Conservation (phyloP, 1,140 invertebrate species). For the Calephelis nemesis region DNA sequence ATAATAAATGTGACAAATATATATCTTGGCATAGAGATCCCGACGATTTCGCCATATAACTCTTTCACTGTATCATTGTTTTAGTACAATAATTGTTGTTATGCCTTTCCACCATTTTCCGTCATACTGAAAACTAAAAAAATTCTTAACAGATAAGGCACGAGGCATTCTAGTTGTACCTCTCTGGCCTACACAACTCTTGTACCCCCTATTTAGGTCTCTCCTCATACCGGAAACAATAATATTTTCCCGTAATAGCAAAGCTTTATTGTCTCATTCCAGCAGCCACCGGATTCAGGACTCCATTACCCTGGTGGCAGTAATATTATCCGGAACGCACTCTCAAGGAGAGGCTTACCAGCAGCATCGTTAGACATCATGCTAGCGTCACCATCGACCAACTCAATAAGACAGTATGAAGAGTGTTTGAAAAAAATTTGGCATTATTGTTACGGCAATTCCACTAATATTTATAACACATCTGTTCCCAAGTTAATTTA, state of each 20-base stretch:
- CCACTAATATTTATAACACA: conserved; percentile 12
- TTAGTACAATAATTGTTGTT: conserved; percentile 24
- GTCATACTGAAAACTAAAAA: conserved; percentile 28
- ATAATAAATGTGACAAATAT: conserved; percentile 30
- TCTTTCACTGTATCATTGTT: conserved; percentile 31
- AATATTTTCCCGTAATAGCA: conserved; percentile 23
- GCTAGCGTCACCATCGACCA: not conserved
- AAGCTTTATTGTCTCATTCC: conserved; percentile 29
- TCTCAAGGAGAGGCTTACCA: conserved; percentile 24
- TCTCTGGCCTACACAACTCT: conserved; percentile 38
- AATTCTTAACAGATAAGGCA: conserved; percentile 36
- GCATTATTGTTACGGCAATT: conserved; percentile 24
- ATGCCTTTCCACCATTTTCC: conserved; percentile 39
- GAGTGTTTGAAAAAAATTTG: conserved; percentile 30
- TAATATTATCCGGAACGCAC: conserved; percentile 30
- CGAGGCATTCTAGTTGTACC: conserved; percentile 39
- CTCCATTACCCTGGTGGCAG: conserved; percentile 40
- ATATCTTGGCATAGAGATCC: conserved; percentile 29
- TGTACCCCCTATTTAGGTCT: conserved; percentile 39
- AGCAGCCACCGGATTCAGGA: conserved; percentile 18
- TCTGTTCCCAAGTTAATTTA: conserved; percentile 21
- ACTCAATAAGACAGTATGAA: conserved; percentile 31
- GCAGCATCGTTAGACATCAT: conserved; percentile 18
- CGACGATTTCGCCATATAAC: conserved; percentile 18
- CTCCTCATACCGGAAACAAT: conserved; percentile 21